Conservation (phyloP, 1,140 invertebrate species). For the Papilio polytes region DNA sequence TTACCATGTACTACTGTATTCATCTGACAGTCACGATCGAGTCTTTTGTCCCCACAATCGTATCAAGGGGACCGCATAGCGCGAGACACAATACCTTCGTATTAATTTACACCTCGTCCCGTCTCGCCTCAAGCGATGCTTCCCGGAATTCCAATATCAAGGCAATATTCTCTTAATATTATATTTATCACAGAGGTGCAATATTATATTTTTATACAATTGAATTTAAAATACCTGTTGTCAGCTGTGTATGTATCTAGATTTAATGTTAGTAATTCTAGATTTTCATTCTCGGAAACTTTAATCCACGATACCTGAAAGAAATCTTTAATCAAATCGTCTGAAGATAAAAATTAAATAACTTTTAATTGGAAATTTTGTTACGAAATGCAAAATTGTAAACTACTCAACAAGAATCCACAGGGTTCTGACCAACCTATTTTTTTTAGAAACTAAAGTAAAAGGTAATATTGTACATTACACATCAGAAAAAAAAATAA, state of each 20-base stretch:
- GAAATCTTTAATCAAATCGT: neutral
- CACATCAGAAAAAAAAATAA: too few relatives aligned
- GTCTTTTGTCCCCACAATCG: conserved; percentile 26
- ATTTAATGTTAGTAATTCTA: conserved; percentile 88
- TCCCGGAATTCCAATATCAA: conserved; percentile 36
- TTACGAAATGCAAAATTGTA: too few relatives aligned
- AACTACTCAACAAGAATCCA: too few relatives aligned
- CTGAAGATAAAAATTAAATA: too few relatives aligned
- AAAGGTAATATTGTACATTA: too few relatives aligned
- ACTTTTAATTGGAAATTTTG: too few relatives aligned
- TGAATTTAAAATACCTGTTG: conserved; percentile 80
- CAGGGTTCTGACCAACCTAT: too few relatives aligned
- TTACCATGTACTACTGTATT: neutral
- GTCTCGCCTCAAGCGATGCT: conserved; percentile 17
- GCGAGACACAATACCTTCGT: conserved; percentile 33
- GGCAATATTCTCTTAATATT: conserved; percentile 14
- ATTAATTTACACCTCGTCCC: conserved; percentile 33
- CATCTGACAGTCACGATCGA: conserved; percentile 16
- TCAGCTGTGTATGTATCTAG: conserved; percentile 89
- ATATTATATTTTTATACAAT: neutral
- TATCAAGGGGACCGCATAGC: conserved; percentile 18
- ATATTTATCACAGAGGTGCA: conserved; percentile 7
- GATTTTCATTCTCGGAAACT: conserved; percentile 86
- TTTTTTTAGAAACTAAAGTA: too few relatives aligned
- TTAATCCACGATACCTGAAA: conserved; percentile 89